Evolutionary conservation across 1,140 invertebrate genomes (phyloP), one percentile per base, ranked within the genome.

Genomic region (Pachyrhynchus sulphureomaculatus): DNA sequence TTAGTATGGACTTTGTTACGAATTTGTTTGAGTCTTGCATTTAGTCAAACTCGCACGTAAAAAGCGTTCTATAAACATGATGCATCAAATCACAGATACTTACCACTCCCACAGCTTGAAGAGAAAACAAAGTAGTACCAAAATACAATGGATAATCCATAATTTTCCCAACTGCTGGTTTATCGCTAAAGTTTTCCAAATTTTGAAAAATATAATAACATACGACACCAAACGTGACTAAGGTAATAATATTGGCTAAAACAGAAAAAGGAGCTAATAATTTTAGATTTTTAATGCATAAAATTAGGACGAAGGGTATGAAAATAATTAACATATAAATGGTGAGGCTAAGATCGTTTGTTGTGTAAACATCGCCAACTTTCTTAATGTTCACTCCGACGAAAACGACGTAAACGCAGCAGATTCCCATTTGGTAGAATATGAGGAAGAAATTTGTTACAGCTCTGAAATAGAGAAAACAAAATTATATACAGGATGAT

Each of bases 371-470:
- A 21, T 80, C 80, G 1, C 80, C 66, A 2, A 88, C 80, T 65
- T 80, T 76, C 52, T 86, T 82, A 5, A 89, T 77, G 75, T 88
- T 93, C 45, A 85, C 83, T 1, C 89, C 84, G 4, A 93, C 86
- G 75, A 94, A 95, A 0, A 94, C 85, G 17, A 92, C 84, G 77
- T 95, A 95, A 0, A 93, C 90, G 77, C 90, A 92, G 73, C 92
- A 94, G 53, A 92, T 92, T 4, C 92, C 92, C 52, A 94, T 81
- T 77, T 95, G 92, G 54, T 92, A 92, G 29, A 91, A 78, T 20
- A 91, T 82, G 18, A 95, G 80, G 68, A 91, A 89, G 1, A 80
- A 74, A 68, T 88, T 87, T 2, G 87, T 83, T 8, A 86, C 71
- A 29, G 79, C 75, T 54, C 86, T 87, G 76, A 36, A 68, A 70